Evolutionary conservation across 2,888 invertebrate species (phyloP).

Genomic region (Iphiclides podalirius): DNA sequence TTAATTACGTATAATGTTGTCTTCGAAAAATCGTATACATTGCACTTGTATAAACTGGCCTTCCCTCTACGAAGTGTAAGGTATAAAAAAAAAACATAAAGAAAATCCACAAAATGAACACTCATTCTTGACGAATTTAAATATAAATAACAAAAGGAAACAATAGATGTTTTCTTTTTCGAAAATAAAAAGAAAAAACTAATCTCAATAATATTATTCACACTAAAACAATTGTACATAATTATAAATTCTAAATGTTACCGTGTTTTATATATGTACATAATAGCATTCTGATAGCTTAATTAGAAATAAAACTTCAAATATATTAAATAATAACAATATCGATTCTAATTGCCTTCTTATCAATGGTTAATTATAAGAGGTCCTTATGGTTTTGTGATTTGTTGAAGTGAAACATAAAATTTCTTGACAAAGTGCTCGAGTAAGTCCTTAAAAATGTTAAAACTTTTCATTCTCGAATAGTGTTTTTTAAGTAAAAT

Average conservation of each 20-base stretch:
- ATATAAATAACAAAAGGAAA: conserved; percentile 45
- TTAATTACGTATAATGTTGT: conserved; percentile 77
- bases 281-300: conserved; percentile 74
- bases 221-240: conserved; percentile 79
- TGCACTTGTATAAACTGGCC: conserved; percentile 80
- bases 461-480: conserved; percentile 1
- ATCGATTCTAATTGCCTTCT: conserved; percentile 79
- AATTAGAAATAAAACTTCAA: conserved; percentile 79
- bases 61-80: conserved; percentile 55
- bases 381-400: conserved; percentile 80
- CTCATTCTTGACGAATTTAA: conserved; percentile 50
- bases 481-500: conserved; percentile 1
- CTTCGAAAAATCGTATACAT: conserved; percentile 80
- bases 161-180: conserved; percentile 51
- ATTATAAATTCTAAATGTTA: conserved; percentile 73
- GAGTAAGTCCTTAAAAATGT: conserved; percentile 27
- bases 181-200: conserved; percentile 46
- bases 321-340: conserved; percentile 81
- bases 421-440: conserved; percentile 49
- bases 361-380: conserved; percentile 81
- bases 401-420: conserved; percentile 53
- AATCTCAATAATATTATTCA: conserved; percentile 76
- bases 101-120: conserved; percentile 61
- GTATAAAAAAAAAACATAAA: conserved; percentile 37
- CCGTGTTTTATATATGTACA: conserved; percentile 71